phyloP scores from a whole-genome alignment of 2,888 invertebrate species.

The Lasioglossum zephyrum region DNA sequence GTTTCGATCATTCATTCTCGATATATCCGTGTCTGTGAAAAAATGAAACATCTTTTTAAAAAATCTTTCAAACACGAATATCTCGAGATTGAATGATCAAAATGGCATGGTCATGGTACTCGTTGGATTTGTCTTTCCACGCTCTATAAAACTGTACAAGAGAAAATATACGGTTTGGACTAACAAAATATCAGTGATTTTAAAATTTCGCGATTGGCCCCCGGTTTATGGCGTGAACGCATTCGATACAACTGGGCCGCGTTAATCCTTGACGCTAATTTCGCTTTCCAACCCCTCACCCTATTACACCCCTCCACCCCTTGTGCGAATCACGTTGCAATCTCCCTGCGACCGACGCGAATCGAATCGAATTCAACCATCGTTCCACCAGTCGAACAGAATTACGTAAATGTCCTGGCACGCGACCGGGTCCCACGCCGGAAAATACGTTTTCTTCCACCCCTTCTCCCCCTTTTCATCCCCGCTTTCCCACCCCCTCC shows the following conservation, averaged over 20 bases:
- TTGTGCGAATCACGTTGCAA: slow-evolving; percentile 32
- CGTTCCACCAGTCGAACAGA: slow-evolving; percentile 25
- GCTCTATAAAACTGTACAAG: neutral
- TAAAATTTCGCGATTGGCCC: slow-evolving; percentile 33
- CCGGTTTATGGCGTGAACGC: neutral
- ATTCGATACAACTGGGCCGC: slow-evolving; percentile 24
- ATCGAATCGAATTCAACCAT: slow-evolving; percentile 46
- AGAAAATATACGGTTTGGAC: neutral
- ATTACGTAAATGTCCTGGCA: slow-evolving; percentile 50
- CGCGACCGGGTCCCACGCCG: slow-evolving; percentile 18
- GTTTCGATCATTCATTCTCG: neutral
- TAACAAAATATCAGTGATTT: neutral
- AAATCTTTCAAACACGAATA: neutral
- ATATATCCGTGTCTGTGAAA: neutral
- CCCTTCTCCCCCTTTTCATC: neutral
- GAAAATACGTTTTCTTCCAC: slow-evolving; percentile 36
- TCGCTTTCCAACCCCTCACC: slow-evolving; percentile 6
- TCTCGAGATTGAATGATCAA: neutral
- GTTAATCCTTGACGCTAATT: slow-evolving; percentile 53
- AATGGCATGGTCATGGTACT: neutral
- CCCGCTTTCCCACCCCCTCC: neutral
- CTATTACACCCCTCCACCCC: neutral
- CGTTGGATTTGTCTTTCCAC: neutral
- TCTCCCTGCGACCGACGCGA: slow-evolving; percentile 5
- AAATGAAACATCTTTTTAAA: neutral